Conservation (phyloP, 2,888 invertebrate genomes). For the Dryomyza anilis region DNA sequence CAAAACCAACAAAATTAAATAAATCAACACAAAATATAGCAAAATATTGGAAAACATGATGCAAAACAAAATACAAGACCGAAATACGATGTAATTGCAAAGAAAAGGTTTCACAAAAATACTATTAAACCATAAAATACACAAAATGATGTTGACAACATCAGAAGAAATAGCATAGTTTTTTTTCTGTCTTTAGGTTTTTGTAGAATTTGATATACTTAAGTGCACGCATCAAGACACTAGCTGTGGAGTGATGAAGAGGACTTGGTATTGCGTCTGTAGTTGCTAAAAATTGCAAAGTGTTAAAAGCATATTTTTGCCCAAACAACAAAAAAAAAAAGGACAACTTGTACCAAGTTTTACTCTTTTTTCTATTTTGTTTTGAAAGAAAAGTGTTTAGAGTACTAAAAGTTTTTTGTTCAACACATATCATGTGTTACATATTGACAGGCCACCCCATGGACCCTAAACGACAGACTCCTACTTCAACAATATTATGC, state of each 20-base stretch:
- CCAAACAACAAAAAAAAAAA: background rate
- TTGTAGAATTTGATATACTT: conserved; percentile 12
- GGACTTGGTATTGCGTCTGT: too few species aligned
- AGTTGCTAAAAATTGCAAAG: background rate
- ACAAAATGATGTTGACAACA: conserved; percentile 16
- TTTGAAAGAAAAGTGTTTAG: too few species aligned
- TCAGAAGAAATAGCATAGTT: background rate
- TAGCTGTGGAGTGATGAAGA: background rate
- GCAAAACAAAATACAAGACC: too few species aligned
- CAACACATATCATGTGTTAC: too few species aligned
- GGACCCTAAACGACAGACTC: background rate
- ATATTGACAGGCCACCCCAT: too few species aligned
- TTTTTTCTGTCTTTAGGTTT: too few species aligned
- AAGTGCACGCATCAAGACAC: background rate
- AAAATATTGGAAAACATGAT: too few species aligned
- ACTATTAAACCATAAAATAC: conserved; percentile 16
- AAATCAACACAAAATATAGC: conserved; percentile 9
- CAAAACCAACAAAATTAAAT: conserved; percentile 10
- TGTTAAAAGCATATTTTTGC: background rate
- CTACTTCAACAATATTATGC: background rate
- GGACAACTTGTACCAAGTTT: too few species aligned
- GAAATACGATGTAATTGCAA: background rate
- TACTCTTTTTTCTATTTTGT: too few species aligned
- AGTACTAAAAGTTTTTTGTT: too few species aligned
- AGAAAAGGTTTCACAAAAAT: conserved; percentile 21